Conservation (phyloP, 2,888 invertebrate genomes). For the Hyposoter dolosus region DNA sequence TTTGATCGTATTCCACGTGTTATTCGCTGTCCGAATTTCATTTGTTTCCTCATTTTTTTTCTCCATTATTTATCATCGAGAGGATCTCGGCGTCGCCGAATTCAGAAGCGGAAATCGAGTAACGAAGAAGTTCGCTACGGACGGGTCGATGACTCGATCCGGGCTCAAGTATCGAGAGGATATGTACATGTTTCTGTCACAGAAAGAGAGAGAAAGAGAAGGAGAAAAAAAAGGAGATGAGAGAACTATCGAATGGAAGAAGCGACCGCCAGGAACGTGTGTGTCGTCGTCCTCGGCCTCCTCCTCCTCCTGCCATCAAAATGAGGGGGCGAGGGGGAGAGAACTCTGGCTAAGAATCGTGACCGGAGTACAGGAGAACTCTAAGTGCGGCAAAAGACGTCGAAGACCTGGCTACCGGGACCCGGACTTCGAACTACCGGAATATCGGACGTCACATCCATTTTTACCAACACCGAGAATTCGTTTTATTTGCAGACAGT, state of each 20-base stretch:
- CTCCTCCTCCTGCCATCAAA: constrained; percentile 44
- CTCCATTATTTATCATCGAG: constrained; percentile 17
- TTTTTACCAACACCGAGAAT: constrained; percentile 34
- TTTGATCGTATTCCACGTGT: neutral
- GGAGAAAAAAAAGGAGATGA: constrained; percentile 46
- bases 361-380: constrained; percentile 69
- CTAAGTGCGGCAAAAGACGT: constrained; percentile 50
- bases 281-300: constrained; percentile 41
- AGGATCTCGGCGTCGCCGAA: constrained; percentile 39
- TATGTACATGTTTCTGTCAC: neutral
- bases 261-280: constrained; percentile 52
- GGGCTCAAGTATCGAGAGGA: constrained; percentile 7
- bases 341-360: constrained; percentile 64
- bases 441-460: constrained; percentile 62
- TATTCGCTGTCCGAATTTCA: neutral
- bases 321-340: constrained; percentile 17
- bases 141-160: constrained; percentile 66
- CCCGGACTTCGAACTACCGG: constrained; percentile 66
- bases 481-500: neutral
- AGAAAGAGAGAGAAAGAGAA: constrained; percentile 35
- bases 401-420: constrained; percentile 63
- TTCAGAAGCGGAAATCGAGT: constrained; percentile 63
- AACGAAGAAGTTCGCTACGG: constrained; percentile 45
- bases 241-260: constrained; percentile 61
- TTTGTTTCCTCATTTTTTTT: constrained; percentile 6